Evolutionary conservation across 2,797 vertebrate species (phyloP).

Genomic region (Paguma larvata): DNA sequence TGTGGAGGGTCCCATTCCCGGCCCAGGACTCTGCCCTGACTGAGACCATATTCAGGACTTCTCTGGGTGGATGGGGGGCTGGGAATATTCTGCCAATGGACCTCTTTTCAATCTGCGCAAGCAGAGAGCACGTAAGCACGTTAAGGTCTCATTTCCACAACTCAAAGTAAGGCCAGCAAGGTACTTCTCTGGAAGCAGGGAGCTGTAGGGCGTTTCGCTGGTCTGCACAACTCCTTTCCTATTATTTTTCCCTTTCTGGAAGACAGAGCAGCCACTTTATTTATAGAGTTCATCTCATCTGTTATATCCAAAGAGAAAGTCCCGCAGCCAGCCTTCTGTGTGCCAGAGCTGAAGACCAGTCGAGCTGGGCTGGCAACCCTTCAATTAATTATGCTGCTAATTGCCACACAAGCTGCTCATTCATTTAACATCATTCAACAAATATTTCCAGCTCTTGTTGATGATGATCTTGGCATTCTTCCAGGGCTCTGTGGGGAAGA

Average conservation of each 20-base stretch:
- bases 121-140: background rate
- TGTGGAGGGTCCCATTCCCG: background rate
- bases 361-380: slow-evolving; percentile 71
- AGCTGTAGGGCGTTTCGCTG: background rate
- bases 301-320: slow-evolving; percentile 39
- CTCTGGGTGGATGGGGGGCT: background rate
- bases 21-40: background rate
- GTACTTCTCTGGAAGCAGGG: background rate
- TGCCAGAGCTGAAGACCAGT: slow-evolving; percentile 52
- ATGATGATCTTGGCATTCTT: slow-evolving; percentile 76
- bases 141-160: background rate
- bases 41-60: background rate
- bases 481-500: slow-evolving; percentile 69
- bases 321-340: background rate
- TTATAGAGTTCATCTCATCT: slow-evolving; percentile 6
- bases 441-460: slow-evolving; percentile 73
- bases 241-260: slow-evolving; percentile 21
- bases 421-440: slow-evolving; percentile 76
- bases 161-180: background rate
- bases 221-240: background rate
- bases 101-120: background rate
- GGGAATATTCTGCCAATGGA: background rate
- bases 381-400: slow-evolving; percentile 81
- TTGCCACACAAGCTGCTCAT: slow-evolving; percentile 74
- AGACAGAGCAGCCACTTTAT: slow-evolving; percentile 13